Evolutionary conservation across 2,797 vertebrate species (phyloP), one percentile per base, ranked within the genome.

Genomic region (Distichodus sexfasciatus): DNA sequence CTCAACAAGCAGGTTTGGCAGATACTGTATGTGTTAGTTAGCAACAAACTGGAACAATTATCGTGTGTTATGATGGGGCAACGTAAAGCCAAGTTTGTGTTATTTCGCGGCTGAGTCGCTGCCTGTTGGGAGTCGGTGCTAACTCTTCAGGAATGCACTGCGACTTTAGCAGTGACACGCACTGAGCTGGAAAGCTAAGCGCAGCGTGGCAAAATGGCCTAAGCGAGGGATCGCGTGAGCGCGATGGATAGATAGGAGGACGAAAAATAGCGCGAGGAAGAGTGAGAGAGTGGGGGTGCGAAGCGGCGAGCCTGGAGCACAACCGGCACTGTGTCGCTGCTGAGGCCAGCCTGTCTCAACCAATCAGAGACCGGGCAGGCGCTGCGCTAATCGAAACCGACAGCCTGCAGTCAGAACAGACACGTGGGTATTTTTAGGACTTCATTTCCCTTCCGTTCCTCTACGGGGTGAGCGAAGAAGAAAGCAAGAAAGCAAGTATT

Each of bases 281-380:
- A 53, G 29, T 51, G 28, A 55, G 53, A 53, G 36, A 4, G 36
- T 2, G 9, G 29, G 11, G 26, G 38, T 59, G 11, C 31, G 44
- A 33, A 11, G 1, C 26, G 21, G 21, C 35, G 23, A 17, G 31
- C 23, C 33, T 14, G 6, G 7, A 41, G 24, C 35, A 15, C n/a
- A 17, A 54, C 55, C 12, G n/a, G 46, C 62, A 54, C 65, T 51
- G 17, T 68, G n/a, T n/a, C n/a, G 33, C 24, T 47, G 51, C 9
- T 38, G 36, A 47, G 43, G 50, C 67, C 26, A 55, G 50, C 5
- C 65, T 75, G 78, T 72, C 78, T 59, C 15, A 29, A 12, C 55
- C 29, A 59, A 77, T 81, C 63, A 78, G 71, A 58, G 38, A 23
- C 24, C 55, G 44, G 46, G 62, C 76, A 48, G 55, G n/a, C 48